Conservation (phyloP, 2,888 invertebrate species). For the Cheilosia vernalis region DNA sequence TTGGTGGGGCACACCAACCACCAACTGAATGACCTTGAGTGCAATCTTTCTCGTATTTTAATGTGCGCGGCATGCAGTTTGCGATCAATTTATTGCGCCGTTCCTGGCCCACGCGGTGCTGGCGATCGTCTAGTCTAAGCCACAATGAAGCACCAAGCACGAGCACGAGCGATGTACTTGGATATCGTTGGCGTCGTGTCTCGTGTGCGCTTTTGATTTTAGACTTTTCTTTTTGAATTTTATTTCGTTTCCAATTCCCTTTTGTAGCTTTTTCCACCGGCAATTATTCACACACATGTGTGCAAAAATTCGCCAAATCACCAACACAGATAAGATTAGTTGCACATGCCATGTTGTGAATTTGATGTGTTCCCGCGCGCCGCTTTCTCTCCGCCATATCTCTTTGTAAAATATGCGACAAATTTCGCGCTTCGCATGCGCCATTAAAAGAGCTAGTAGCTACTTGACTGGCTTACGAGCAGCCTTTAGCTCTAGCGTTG, state of each 20-base stretch:
- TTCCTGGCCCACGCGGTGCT: conserved; percentile 1
- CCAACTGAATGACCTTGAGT: conserved; percentile 64
- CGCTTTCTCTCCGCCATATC: conserved; percentile 8
- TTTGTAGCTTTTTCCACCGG: conserved; percentile 44
- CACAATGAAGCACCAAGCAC: conserved; percentile 35
- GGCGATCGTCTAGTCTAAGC: not conserved
- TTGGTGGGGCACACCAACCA: conserved; percentile 51
- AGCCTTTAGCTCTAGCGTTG: not conserved
- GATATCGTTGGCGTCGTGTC: not conserved
- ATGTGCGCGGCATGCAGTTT: conserved; percentile 55
- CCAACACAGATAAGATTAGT: conserved; percentile 23
- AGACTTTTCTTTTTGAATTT: conserved; percentile 22
- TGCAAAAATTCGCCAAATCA: conserved; percentile 29
- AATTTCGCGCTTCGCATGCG: conserved; percentile 52
- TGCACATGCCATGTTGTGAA: conserved; percentile 25
- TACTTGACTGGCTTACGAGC: conserved; percentile 17
- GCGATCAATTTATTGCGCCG: conserved; percentile 59
- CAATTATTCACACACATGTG: conserved; percentile 4
- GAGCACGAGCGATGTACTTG: conserved; percentile 14
- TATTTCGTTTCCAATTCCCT: conserved; percentile 27
- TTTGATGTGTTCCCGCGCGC: conserved; percentile 4
- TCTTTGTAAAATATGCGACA: conserved; percentile 46
- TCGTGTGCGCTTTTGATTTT: conserved; percentile 35
- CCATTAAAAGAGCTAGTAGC: conserved; percentile 9
- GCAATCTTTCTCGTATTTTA: conserved; percentile 47